Base-by-base conservation (phyloP, 2,797 vertebrate species). In the Sebastes taczanowskii region DNA sequence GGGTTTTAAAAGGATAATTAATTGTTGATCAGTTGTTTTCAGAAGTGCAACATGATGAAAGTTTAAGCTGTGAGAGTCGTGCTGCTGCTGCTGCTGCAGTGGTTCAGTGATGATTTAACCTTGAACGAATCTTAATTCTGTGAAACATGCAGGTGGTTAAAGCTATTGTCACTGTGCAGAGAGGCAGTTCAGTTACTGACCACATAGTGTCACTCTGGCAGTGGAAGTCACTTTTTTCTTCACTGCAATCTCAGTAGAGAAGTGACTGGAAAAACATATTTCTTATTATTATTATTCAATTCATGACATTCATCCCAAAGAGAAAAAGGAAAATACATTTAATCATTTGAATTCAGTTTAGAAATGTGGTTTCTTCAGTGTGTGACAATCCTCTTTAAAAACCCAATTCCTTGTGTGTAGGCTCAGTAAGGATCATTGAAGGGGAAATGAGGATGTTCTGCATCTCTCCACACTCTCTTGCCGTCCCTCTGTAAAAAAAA, bases 401-500 rank as follows among this genome's bases (percentile, higher is more conserved):
- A 5, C 18, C 23, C 3, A 60, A 22, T 46, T 42, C 16, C 11
- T 27, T 11, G 8, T 55, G 18, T 65, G 14, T 73, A 1, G 53
- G 20, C 69, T 94, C 85, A 94, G 80, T 95, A 95, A 18, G 84
- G 42, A 65, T 95, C 94, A 16, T 89, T 67, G 80, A 96, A 96
- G 52, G 95, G 96, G 83, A 96, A 96, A 74, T 95, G 91, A 62
- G 94, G 95, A 83, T 96, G 95, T 73, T 86, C 86, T 53, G 89
- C 93, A 61, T 96, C 95, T 84, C 95, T 93, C 93, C 94, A 95
- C 61, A 95, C 91, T 81, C 42, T 93, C 27, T 87, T 84, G 49
- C 94, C 90, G 0, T 91, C 86, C 67, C 78, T 94, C 95, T 96
- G 93, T 79, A 18, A 60, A 68, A 63, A 25, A 20, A 38, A 38